These are phyloP conservation scores for Neomorphus geoffroyi DNA, from an alignment of 2,797 vertebrate species.

Conservation along the genomic window DNA sequence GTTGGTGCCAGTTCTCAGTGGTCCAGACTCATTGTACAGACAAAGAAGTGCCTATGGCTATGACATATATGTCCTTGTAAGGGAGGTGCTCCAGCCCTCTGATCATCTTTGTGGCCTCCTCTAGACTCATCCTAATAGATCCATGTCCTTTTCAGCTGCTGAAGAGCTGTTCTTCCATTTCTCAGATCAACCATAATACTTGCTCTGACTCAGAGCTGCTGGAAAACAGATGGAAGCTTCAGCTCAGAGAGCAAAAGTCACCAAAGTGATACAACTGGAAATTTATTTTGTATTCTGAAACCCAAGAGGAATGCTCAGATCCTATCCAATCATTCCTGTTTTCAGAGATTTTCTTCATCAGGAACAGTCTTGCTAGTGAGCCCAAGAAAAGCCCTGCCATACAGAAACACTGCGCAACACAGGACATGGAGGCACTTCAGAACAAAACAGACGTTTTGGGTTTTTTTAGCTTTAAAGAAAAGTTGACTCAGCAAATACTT, in stretches of 20 bases:
- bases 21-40: background rate
- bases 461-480: background rate
- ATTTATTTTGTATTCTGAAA: background rate
- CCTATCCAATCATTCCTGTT: background rate
- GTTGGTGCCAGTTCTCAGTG: background rate
- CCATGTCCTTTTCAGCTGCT: too few species aligned
- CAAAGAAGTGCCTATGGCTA: background rate
- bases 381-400: background rate
- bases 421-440: background rate
- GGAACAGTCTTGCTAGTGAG: background rate
- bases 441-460: background rate
- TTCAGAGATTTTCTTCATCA: background rate
- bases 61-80: too few species aligned
- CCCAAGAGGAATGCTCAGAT: background rate
- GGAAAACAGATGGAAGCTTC: background rate
- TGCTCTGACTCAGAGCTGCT: background rate
- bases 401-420: background rate
- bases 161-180: too few species aligned
- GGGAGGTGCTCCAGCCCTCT: too few species aligned
- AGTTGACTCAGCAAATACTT: conserved; percentile 64
- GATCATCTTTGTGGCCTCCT: too few species aligned
- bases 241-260: background rate
- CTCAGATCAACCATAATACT: background rate
- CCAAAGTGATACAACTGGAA: background rate
- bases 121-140: too few species aligned